Base-by-base conservation (phyloP, 2,888 invertebrate genomes). In the Aphodius granarius region DNA sequence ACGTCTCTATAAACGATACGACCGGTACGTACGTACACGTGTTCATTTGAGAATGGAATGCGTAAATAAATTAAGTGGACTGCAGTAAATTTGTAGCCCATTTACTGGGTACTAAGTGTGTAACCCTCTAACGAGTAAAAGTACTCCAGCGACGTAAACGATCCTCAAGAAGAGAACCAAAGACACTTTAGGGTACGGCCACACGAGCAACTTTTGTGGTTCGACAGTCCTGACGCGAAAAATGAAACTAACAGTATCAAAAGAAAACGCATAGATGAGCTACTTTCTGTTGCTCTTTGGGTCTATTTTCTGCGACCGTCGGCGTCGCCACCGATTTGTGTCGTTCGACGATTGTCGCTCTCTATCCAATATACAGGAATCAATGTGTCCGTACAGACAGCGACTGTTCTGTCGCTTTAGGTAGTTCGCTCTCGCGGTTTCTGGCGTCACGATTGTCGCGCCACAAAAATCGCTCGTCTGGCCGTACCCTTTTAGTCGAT, bases 31-130 rank as follows among this genome's bases (percentile, higher is more conserved):
- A n/a, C n/a, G 22, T 71, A 76, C 73, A 76, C 65, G 76, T 76
- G 76, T 73, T 76, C 73, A 64, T 71, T 71, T 73, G 70, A 64
- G 63, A 76, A 71, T 64, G 70, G 76, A 73, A 62, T 73, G 62
- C 74, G 71, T 73, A 19, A 18, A 66, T 76, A 79, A 78, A 77
- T 75, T 78, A 79, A 78, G 72, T 65, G 76, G 73, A 66, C 68
- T 68, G 78, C 76, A 78, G 76, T 80, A 81, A 80, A 81, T 81
- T 81, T 81, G 81, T 81, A 78, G 77, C 76, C 75, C 75, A 74
- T 74, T 80, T 81, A 80, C 80, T 78, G 74, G 78, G 76, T 77
- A 78, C 79, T 80, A 80, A 80, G 79, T 77, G 78, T 74, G n/a
- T n/a, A n/a, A 77, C 22, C 77, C 78, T 76, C 79, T 79, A 79